These are phyloP conservation scores for Myiotriccus ornatus DNA, from an alignment of 2,797 vertebrate species.

Conservation along the genomic window DNA sequence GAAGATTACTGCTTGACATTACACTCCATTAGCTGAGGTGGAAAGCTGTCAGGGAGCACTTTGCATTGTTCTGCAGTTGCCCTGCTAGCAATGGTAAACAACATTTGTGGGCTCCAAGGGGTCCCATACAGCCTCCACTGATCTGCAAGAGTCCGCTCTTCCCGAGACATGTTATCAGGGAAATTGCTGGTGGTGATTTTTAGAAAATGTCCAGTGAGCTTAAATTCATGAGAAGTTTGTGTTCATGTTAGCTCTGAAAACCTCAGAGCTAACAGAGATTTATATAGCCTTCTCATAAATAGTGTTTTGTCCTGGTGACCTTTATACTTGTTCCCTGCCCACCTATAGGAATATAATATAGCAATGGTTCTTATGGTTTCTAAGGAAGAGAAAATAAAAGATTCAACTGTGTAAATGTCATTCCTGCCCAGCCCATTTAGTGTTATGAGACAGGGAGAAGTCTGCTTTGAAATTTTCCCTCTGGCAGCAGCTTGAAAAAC, in stretches of 20 bases:
- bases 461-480: slow-evolving; percentile 1
- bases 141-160: neutral
- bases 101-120: neutral
- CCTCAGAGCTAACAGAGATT: neutral
- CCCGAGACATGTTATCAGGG: neutral
- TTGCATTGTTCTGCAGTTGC: neutral
- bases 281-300: neutral
- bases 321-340: neutral
- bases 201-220: neutral
- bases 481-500: slow-evolving; percentile 3
- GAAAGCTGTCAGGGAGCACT: neutral
- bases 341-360: neutral
- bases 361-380: slow-evolving; percentile 12
- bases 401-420: slow-evolving; percentile 30
- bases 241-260: neutral
- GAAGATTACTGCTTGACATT: neutral
- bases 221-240: neutral
- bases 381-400: neutral
- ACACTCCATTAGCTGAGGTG: neutral
- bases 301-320: neutral
- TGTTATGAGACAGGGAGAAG: neutral
- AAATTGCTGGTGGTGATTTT: neutral
- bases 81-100: neutral
- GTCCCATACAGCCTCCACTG: neutral
- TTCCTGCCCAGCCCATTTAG: neutral